Base-by-base conservation (phyloP, 64 coral and sea anemone species). In the Trachythela sp. region DNA sequence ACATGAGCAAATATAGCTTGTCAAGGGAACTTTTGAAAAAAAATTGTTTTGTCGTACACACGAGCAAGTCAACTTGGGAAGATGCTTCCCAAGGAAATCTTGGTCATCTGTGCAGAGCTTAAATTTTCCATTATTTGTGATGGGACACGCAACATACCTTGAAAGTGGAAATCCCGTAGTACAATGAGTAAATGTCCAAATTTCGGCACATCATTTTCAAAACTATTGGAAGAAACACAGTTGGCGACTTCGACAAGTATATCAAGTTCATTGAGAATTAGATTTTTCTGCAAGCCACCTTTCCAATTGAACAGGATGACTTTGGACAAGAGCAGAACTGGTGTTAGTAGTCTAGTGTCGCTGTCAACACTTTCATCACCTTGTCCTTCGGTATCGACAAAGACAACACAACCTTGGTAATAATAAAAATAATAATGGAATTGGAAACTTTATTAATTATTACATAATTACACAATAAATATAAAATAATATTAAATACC, bases 101-200 rank as follows among this genome's bases (percentile, higher is more conserved):
- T 52, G 1, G 13, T 52, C 49, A 20, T 52, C 49, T 52, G 8
- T 8, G 8, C 49, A 20, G 49, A 11, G 56, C 56, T 64, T 64
- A 64, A 64, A 64, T 2, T 26, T n/a, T 45, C 42, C 42, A 6
- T 45, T 45, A 45, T 45, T 45, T 45, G 42, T 18, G 22, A 64
- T 20, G 56, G 7, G 9, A 80, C n/a, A n/a, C n/a, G n/a, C 15
- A 80, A 36, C 30, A 35, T 80, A 80, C 75, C 75, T 37, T 80
- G 9, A 80, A 80, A 80, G 20, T 80, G 75, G 35, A 80, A 80
- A 20, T 80, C 75, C 9, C 75, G 75, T 18, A 80, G 75, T 15
- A 80, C 14, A 80, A 80, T 80, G 20, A 34, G 37, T 9, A 80
- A 22, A 35, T 80, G 75, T 13, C 75, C 75, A 80, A 80, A 80